Base-by-base conservation (phyloP, 2,113 vertebrate species). In the Aspiorhynchus laticeps region DNA sequence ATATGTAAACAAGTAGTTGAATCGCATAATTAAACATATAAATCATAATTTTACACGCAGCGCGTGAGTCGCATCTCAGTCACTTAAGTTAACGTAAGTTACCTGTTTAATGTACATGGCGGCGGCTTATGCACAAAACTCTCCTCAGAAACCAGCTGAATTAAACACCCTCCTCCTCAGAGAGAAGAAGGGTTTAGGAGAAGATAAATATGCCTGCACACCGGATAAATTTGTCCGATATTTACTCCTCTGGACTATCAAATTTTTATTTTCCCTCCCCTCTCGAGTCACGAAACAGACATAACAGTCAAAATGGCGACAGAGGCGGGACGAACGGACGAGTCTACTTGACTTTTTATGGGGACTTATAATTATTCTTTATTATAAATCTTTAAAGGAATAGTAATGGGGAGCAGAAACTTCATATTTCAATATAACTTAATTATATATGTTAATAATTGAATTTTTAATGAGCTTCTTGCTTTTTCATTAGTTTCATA, bases 51-150 rank as follows among this genome's bases (percentile, higher is more conserved):
- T 17, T 53, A 31, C 53, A 84, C 4, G 31, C 67, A 59, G 11
- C 65, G 76, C 67, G 65, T 76, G 17, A 71, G 88, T 69, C 63
- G 63, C 71, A 65, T 15, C 67, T 88, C 26, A 36, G 74, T 91
- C 88, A 85, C 92, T 92, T 51, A n/a, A n/a, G n/a, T n/a, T n/a
- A 41, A 41, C 38, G 36, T 46, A n/a, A n/a, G 33, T 5, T 90
- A 95, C 95, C 94, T 96, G 95, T 92, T 96, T 96, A 91, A 96
- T 96, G 89, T 95, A 96, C 94, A 95, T 96, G 88, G 87, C 89
- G 75, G 84, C 69, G 76, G 84, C 71, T 73, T 88, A 63, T 85
- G 79, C 79, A 84, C 69, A 83, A 61, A 56, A 75, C 79, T 89
- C 88, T 89, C 88, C 92, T 89, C 77, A 61, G 89, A 89, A 56